phyloP scores from a whole-genome alignment of 2,888 invertebrate genomes.

The Odontocolon sp. region DNA sequence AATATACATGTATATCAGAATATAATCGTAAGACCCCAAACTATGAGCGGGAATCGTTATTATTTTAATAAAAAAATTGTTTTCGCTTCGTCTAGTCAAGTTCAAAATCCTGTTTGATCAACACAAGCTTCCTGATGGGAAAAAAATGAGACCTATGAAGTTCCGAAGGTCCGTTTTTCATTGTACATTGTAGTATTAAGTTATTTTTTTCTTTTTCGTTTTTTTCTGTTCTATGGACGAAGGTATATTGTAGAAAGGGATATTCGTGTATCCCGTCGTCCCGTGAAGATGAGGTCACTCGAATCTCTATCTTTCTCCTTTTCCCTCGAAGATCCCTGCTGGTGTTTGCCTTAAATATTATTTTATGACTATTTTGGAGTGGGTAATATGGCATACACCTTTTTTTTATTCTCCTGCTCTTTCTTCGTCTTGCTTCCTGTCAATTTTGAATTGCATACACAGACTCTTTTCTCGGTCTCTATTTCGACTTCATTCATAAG shows the following conservation, averaged over 20 bases:
- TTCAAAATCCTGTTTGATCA: slow-evolving; percentile 36
- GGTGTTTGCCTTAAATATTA: slow-evolving; percentile 74
- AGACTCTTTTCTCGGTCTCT: slow-evolving; percentile 39
- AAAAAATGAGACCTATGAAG: slow-evolving; percentile 5
- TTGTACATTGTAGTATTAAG: neutral
- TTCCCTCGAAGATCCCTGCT: slow-evolving; percentile 41
- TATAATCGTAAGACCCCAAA: neutral
- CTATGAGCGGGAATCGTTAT: neutral
- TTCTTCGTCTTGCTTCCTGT: slow-evolving; percentile 37
- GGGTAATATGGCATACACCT: slow-evolving; percentile 15
- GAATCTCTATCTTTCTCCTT: too few relatives aligned
- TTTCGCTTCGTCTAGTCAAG: neutral
- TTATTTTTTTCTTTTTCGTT: neutral
- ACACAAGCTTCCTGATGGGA: slow-evolving; percentile 12
- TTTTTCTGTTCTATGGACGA: neutral
- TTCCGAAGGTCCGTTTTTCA: neutral
- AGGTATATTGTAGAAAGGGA: slow-evolving; percentile 12
- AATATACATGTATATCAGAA: too few relatives aligned
- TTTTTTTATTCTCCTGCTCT: slow-evolving; percentile 39
- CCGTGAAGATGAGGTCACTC: slow-evolving; percentile 49
- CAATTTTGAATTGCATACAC: neutral
- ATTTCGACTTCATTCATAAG: slow-evolving; percentile 65
- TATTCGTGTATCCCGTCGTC: slow-evolving; percentile 23
- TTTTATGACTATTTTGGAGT: slow-evolving; percentile 64
- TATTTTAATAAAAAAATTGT: slow-evolving; percentile 6